Conservation (phyloP, 2,888 invertebrate genomes). For the Lepidocyrtinus sp. region DNA sequence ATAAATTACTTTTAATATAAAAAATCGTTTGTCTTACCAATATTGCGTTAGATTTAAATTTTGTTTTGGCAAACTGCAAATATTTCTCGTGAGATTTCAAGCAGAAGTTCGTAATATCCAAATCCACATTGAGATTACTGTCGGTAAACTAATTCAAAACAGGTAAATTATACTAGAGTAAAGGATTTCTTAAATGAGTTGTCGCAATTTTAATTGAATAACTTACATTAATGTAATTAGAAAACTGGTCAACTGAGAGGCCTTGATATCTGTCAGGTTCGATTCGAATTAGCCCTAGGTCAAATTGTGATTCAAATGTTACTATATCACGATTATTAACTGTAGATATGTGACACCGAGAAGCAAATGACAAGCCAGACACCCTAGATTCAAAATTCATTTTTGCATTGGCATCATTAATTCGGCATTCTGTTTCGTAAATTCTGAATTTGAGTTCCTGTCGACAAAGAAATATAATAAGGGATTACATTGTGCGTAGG, state of each 20-base stretch:
- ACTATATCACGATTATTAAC: constrained; percentile 60
- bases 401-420: constrained; percentile 64
- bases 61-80: constrained; percentile 68
- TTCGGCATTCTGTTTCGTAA: constrained; percentile 69
- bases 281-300: constrained; percentile 68
- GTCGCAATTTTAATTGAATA: neutral
- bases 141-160: constrained; percentile 60
- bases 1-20: too few relatives aligned
- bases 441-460: constrained; percentile 69
- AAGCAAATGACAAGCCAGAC: constrained; percentile 68
- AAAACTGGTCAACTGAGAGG: constrained; percentile 69
- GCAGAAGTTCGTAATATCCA: constrained; percentile 68
- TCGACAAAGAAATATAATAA: neutral
- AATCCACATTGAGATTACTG: constrained; percentile 64
- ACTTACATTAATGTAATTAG: constrained; percentile 69
- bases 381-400: constrained; percentile 68
- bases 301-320: constrained; percentile 69
- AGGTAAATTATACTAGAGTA: constrained; percentile 16
- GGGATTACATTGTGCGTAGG: neutral
- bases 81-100: constrained; percentile 66
- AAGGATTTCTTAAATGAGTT: neutral
- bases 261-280: constrained; percentile 69
- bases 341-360: constrained; percentile 66
- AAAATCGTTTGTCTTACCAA: too few relatives aligned
- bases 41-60: constrained; percentile 65